phyloP scores from a whole-genome alignment of 2,113 vertebrate genomes.

The Megalops atlanticus region DNA sequence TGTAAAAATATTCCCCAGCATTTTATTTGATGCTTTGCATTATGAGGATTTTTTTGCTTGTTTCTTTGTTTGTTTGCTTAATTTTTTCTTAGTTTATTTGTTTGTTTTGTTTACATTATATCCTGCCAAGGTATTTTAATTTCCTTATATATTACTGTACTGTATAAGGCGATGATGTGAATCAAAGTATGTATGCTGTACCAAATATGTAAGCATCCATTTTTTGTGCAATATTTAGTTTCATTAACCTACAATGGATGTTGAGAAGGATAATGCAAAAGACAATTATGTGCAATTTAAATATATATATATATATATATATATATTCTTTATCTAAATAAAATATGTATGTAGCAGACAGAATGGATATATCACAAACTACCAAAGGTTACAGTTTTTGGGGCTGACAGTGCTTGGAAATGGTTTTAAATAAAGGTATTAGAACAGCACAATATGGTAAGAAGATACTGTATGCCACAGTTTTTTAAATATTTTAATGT shows the following conservation, averaged over 20 bases:
- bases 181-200: too few species aligned
- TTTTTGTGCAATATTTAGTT: not conserved
- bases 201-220: not conserved
- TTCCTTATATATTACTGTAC: conserved; percentile 33
- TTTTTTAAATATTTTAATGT: conserved; percentile 1
- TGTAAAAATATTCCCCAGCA: too few species aligned
- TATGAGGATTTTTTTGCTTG: too few species aligned
- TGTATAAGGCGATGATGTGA: conserved; percentile 27
- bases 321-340: not conserved
- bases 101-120: too few species aligned
- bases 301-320: not conserved
- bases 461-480: not conserved
- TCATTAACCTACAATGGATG: not conserved
- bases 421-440: not conserved
- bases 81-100: too few species aligned
- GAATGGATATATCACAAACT: too few species aligned
- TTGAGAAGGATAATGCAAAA: not conserved
- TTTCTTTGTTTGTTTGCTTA: not conserved
- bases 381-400: too few species aligned
- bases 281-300: too few species aligned
- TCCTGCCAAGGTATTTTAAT: conserved; percentile 45
- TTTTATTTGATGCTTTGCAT: too few species aligned
- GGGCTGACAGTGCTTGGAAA: not conserved
- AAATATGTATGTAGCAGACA: too few species aligned
- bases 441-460: not conserved